Base-by-base conservation (phyloP, 2,888 invertebrate species). In the Ormia ochracea region DNA sequence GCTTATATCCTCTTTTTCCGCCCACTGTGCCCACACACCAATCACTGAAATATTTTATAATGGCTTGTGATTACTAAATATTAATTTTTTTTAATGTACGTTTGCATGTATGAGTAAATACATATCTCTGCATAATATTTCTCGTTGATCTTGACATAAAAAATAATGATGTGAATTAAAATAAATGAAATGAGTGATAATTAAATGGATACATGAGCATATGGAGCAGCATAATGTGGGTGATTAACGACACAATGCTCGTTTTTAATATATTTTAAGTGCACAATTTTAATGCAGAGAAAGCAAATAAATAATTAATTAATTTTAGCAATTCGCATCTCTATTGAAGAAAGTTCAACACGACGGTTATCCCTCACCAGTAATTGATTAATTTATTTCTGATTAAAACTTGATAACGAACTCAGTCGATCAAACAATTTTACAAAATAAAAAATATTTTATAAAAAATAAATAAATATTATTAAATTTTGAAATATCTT, bases 161-260 rank as follows among this genome's bases (percentile, higher is more conserved):
- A 54, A 19, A 61, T 19, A 61, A 50, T 61, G 41, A 41, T 17
- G 33, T 33, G 33, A 45, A 61, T 4, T 33, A 43, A 54, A 41
- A 43, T 31, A 19, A 41, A 50, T 54, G 36, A 43, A 31, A 17
- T 14, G 28, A 21, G 21, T 36, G 17, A 52, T 72, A 72, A 72
- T 61, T 61, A 72, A 72, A 61, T 43, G 63, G 19, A 2, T 26
- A 73, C 36, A 63, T 36, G 52, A 50, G 21, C 12, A 28, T 54
- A 54, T n/a, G n/a, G n/a, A n/a, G 45, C 0, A 19, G 43, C 45
- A 17, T 73, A 54, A 63, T 45, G 54, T 36, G 12, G 28, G 36
- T 54, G 54, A 73, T 63, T 54, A 63, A 45, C 33, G 23, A 28
- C 7, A 43, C 61, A 6, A 21, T 19, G 23, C 43, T 68, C 36